phyloP scores from a whole-genome alignment of 2,113 vertebrate genomes.

The Centropus unirufus region DNA sequence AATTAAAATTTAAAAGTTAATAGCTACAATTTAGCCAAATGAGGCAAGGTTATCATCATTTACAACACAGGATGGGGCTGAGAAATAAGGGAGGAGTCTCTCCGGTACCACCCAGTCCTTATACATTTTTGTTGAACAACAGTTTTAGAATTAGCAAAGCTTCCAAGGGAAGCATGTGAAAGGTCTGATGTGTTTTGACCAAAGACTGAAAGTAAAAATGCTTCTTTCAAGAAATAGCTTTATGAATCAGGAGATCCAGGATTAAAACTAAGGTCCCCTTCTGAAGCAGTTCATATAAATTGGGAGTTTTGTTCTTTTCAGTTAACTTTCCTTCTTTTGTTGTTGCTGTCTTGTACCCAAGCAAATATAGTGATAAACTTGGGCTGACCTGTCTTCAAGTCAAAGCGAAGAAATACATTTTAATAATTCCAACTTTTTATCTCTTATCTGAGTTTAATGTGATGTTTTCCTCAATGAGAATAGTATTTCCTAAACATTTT shows the following conservation, averaged over 20 bases:
- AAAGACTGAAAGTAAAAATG: not conserved
- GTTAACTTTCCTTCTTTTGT: not conserved
- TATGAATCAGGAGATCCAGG: not conserved
- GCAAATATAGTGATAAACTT: not conserved
- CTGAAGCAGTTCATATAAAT: not conserved
- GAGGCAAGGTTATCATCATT: not conserved
- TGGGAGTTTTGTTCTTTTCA: not conserved
- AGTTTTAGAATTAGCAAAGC: not conserved
- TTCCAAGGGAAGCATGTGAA: not conserved
- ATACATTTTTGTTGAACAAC: not conserved
- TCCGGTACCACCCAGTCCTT: not conserved
- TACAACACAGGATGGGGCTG: not conserved
- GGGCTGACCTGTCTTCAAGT: not conserved
- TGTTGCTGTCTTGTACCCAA: not conserved
- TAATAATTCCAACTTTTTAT: not conserved
- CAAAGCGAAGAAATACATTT: not conserved
- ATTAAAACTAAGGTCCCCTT: not conserved
- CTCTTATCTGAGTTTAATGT: not conserved
- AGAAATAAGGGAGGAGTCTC: not conserved
- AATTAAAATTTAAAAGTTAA: constrained; percentile 44
- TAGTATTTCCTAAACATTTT: not conserved
- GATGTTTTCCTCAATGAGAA: not conserved
- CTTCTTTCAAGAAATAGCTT: not conserved
- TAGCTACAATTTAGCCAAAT: not conserved
- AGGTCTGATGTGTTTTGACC: not conserved